Conservation (phyloP, 2,797 vertebrate species). For the Enteromius treurensis region DNA sequence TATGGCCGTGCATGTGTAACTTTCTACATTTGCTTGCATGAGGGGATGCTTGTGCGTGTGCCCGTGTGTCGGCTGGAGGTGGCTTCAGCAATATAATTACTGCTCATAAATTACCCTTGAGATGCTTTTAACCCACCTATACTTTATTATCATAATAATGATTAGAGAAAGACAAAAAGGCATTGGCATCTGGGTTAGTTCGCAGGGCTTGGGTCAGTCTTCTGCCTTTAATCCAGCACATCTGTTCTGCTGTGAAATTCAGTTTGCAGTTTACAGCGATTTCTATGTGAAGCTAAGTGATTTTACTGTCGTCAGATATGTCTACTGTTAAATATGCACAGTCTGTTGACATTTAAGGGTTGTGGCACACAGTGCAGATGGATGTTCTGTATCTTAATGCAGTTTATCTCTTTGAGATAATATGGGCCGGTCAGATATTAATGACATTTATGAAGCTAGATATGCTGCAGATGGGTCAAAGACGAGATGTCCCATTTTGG, state of each 20-base stretch:
- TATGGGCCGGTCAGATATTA: neutral
- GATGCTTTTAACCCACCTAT: slow-evolving; percentile 50
- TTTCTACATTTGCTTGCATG: slow-evolving; percentile 43
- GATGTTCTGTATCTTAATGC: neutral
- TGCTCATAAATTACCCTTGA: slow-evolving; percentile 57
- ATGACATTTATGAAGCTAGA: neutral
- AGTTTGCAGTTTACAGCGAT: neutral
- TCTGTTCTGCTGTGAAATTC: neutral
- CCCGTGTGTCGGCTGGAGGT: slow-evolving; percentile 31
- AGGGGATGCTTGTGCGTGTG: slow-evolving; percentile 23
- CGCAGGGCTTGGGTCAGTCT: neutral
- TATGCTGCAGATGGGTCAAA: neutral
- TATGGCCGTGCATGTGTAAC: slow-evolving; percentile 27
- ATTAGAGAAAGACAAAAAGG: slow-evolving; percentile 29
- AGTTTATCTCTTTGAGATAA: neutral
- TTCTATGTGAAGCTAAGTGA: slow-evolving; percentile 5
- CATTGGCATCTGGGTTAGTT: slow-evolving; percentile 15
- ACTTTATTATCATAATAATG: slow-evolving; percentile 47
- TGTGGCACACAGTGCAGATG: slow-evolving; percentile 11
- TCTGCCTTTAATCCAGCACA: slow-evolving; percentile 12
- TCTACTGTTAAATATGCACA: slow-evolving; percentile 1
- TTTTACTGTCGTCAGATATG: neutral
- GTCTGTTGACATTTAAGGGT: slow-evolving; percentile 25
- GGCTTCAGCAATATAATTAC: slow-evolving; percentile 52
- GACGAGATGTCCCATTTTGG: neutral